phyloP scores from a whole-genome alignment of 2,113 vertebrate genomes.

The Nipponia nippon region DNA sequence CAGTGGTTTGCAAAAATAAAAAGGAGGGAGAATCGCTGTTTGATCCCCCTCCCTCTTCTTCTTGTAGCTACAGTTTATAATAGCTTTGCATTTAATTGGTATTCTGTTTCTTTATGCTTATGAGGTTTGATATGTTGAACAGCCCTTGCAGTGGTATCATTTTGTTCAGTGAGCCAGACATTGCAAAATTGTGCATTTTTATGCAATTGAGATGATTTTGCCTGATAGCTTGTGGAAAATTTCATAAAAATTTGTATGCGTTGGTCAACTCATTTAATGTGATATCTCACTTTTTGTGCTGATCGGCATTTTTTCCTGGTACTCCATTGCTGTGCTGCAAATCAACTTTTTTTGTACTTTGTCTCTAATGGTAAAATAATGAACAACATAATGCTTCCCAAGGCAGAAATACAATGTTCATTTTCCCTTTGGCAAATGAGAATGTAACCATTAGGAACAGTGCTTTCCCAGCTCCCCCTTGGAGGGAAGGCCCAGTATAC shows the following conservation, averaged over 20 bases:
- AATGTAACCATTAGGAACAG: background rate
- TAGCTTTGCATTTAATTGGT: conserved; percentile 19
- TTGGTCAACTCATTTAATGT: background rate
- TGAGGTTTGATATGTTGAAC: conserved; percentile 35
- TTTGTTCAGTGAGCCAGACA: conserved; percentile 31
- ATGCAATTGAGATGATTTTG: conserved; percentile 35
- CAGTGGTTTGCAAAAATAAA: background rate
- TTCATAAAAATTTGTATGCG: background rate
- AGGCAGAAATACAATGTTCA: background rate
- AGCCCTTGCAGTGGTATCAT: background rate
- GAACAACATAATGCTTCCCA: background rate
- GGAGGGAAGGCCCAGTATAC: background rate
- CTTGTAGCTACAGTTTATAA: conserved; percentile 39
- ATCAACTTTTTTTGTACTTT: background rate
- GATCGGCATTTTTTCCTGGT: background rate
- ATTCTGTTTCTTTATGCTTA: conserved; percentile 47
- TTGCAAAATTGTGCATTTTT: conserved; percentile 9
- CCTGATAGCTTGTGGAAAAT: conserved; percentile 17
- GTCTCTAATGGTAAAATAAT: conserved; percentile 24
- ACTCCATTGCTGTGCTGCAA: background rate
- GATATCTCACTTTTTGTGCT: background rate
- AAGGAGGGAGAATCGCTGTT: background rate
- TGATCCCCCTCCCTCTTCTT: background rate
- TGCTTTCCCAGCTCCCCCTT: background rate
- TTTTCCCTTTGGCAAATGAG: conserved; percentile 21